These are phyloP conservation scores for Parelbella ahira DNA, from an alignment of 2,888 invertebrate species.

Conservation along the genomic window DNA sequence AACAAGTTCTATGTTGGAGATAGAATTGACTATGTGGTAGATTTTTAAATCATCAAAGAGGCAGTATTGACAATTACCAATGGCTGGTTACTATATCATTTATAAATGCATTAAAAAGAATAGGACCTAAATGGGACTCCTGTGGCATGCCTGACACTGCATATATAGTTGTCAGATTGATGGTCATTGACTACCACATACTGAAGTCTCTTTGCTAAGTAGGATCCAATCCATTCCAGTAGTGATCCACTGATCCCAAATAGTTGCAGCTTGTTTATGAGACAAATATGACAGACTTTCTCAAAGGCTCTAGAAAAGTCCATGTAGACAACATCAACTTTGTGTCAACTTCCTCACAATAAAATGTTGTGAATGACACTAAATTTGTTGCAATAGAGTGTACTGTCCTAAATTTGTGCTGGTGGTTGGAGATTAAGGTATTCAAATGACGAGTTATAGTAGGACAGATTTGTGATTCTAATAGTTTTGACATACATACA, in stretches of 20 bases:
- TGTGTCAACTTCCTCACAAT: conserved; percentile 1
- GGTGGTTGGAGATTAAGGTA: conserved; percentile 4
- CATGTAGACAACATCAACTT: conserved; percentile 23
- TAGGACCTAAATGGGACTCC: conserved; percentile 28
- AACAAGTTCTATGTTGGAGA: conserved; percentile 9
- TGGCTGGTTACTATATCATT: conserved; percentile 21
- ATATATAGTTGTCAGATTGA: conserved; percentile 10
- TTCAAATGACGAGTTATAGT: background rate
- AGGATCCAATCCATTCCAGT: conserved; percentile 24
- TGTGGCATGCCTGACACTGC: conserved; percentile 29
- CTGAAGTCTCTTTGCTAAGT: conserved; percentile 20
- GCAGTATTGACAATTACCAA: conserved; percentile 14
- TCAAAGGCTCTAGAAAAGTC: conserved; percentile 26
- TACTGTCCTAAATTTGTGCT: conserved; percentile 24
- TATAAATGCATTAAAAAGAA: conserved; percentile 25
- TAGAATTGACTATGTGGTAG: conserved; percentile 12
- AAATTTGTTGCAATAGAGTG: conserved; percentile 18
- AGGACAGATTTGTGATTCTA: background rate
- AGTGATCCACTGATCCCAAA: conserved; percentile 25
- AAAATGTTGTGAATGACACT: background rate
- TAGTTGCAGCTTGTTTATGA: conserved; percentile 19
- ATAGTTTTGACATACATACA: background rate
- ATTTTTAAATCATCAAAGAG: conserved; percentile 31
- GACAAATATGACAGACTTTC: conserved; percentile 14
- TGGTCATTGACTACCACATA: conserved; percentile 24